Percentiles rank a stretch among this genome's conserved stretches.
Conservation (phyloP, 2,113 vertebrate species). For the Scatophagus argus region DNA sequence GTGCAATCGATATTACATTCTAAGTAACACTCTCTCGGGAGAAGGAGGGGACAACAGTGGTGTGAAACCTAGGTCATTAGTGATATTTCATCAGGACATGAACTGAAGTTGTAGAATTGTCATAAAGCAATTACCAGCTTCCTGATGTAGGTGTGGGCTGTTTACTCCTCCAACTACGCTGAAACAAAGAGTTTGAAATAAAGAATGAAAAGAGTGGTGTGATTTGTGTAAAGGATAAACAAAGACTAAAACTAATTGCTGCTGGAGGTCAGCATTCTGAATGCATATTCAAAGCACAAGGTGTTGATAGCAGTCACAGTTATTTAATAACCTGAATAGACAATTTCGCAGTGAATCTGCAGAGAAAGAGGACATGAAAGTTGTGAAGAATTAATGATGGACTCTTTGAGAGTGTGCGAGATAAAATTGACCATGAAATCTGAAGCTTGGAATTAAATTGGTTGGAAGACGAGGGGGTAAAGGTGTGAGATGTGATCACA, state of each 20-base stretch:
- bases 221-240: constrained; percentile 81
- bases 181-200: constrained; percentile 50
- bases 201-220: constrained; percentile 60
- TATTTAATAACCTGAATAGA: constrained; percentile 84
- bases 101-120: not conserved
- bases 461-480: constrained; percentile 71
- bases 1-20: too few relatives aligned
- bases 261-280: constrained; percentile 82
- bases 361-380: constrained; percentile 85
- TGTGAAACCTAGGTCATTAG: too few relatives aligned
- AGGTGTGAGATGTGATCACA: constrained; percentile 70
- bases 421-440: constrained; percentile 90
- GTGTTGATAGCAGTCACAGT: constrained; percentile 81
- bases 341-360: constrained; percentile 83
- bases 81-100: not conserved
- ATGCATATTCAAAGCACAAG: constrained; percentile 78
- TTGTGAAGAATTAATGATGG: constrained; percentile 87
- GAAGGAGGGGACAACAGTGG: too few relatives aligned
- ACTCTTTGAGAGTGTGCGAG: constrained; percentile 82
- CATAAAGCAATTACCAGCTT: constrained; percentile 24
- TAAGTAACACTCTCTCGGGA: too few relatives aligned
- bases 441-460: constrained; percentile 84
- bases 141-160: not conserved
- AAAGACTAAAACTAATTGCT: constrained; percentile 84
- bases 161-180: constrained; percentile 12